These are phyloP conservation scores for Parambassis ranga DNA, from an alignment of 2,797 vertebrate species.

Conservation along the genomic window DNA sequence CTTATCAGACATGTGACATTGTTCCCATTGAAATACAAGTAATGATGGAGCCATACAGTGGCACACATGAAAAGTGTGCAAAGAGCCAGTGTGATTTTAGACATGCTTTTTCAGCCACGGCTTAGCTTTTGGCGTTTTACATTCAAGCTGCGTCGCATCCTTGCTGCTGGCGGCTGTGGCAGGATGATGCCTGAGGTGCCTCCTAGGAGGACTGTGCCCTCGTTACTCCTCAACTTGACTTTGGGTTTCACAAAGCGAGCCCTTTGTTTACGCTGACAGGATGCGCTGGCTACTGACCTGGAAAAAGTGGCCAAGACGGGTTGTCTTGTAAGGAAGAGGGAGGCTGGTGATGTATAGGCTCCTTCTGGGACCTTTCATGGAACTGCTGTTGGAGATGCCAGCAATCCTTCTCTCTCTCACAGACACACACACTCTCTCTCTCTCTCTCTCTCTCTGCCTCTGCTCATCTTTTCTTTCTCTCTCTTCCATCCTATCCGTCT, in stretches of 20 bases:
- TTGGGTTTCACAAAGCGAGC: slow-evolving; percentile 82
- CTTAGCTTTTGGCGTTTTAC: slow-evolving; percentile 68
- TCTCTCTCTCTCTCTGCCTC: slow-evolving; percentile 46
- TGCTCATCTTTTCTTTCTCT: slow-evolving; percentile 52
- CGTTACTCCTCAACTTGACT: slow-evolving; percentile 84
- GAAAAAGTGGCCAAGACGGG: slow-evolving; percentile 84
- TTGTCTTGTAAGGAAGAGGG: slow-evolving; percentile 82
- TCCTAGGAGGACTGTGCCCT: slow-evolving; percentile 76
- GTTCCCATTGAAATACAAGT: slow-evolving; percentile 46
- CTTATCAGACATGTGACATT: slow-evolving; percentile 54
- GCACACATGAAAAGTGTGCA: slow-evolving; percentile 30
- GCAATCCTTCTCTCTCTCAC: slow-evolving; percentile 66
- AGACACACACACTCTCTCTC: not conserved
- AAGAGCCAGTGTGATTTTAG: slow-evolving; percentile 42
- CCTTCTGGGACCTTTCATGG: slow-evolving; percentile 77
- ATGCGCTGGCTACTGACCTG: slow-evolving; percentile 85
- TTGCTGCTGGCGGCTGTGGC: slow-evolving; percentile 71
- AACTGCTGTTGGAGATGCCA: slow-evolving; percentile 70
- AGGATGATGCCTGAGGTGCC: slow-evolving; percentile 82
- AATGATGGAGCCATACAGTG: slow-evolving; percentile 30
- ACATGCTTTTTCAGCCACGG: slow-evolving; percentile 35
- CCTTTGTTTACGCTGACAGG: slow-evolving; percentile 86
- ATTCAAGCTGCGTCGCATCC: slow-evolving; percentile 71
- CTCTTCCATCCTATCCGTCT: slow-evolving; percentile 69
- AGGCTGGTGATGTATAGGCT: slow-evolving; percentile 77